Evolutionary conservation across 2,888 invertebrate genomes (phyloP).

Genomic region (Siphlonurus alternatus): DNA sequence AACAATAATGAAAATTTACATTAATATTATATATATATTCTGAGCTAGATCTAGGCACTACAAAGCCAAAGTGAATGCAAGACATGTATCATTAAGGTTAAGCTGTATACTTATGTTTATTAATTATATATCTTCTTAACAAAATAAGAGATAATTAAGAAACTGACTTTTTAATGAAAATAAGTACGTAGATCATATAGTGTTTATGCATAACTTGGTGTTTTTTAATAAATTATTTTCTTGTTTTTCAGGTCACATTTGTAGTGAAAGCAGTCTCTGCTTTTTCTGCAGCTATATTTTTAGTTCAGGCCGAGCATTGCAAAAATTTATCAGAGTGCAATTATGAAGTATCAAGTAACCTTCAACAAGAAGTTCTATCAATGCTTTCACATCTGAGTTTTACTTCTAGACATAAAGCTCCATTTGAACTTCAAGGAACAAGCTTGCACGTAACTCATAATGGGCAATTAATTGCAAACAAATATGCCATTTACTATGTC

Average conservation of each 20-base stretch:
- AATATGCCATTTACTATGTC: slow-evolving; percentile 15
- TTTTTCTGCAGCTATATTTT: slow-evolving; percentile 22
- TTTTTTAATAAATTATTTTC: no score
- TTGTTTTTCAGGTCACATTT: slow-evolving; percentile 15
- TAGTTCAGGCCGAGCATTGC: slow-evolving; percentile 16
- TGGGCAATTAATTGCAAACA: slow-evolving; percentile 17
- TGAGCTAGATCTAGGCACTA: no score
- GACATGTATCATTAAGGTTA: no score
- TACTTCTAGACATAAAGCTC: slow-evolving; percentile 13
- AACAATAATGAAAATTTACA: no score
- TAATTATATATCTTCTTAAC: no score
- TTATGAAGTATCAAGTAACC: slow-evolving; percentile 1
- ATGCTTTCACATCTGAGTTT: slow-evolving; percentile 16
- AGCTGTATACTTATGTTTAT: no score
- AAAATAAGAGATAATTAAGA: no score
- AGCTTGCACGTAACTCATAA: slow-evolving; percentile 16
- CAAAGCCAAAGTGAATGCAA: no score
- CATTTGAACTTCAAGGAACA: slow-evolving; percentile 17
- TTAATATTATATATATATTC: no score
- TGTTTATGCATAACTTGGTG: no score
- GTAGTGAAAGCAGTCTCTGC: slow-evolving; percentile 23
- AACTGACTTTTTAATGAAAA: no score
- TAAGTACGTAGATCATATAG: no score
- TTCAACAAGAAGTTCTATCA: slow-evolving; percentile 14
- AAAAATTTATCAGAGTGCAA: slow-evolving; percentile 8